phyloP scores from a whole-genome alignment of 2,888 invertebrate genomes.

The Omphaloscelis lunosa region DNA sequence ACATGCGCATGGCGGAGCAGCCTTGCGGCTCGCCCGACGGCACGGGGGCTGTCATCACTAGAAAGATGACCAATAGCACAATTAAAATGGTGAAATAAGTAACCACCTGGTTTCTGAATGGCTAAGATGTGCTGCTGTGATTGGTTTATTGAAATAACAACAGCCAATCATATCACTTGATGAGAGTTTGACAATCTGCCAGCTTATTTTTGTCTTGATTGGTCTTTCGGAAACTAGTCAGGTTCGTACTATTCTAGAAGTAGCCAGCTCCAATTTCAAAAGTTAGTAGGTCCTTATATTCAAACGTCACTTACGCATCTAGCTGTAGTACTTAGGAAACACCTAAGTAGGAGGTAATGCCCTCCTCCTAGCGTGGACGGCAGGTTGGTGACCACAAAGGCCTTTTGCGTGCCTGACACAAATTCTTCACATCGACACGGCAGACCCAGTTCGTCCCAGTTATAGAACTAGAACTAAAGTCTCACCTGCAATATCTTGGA shows the following conservation, averaged over 20 bases:
- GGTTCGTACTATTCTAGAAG: neutral
- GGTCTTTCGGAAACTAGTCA: neutral
- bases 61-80: neutral
- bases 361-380: constrained; percentile 16
- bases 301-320: neutral
- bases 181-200: neutral
- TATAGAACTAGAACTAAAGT: neutral
- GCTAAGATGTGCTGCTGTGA: neutral
- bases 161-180: neutral
- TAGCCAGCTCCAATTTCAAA: neutral
- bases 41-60: constrained; percentile 65
- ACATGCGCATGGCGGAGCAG: constrained; percentile 83
- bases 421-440: constrained; percentile 16
- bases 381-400: constrained; percentile 29
- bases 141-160: constrained; percentile 1
- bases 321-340: neutral
- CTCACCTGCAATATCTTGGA: neutral
- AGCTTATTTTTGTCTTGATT: neutral
- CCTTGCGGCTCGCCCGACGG: constrained; percentile 76
- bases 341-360: neutral
- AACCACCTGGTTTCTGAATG: neutral
- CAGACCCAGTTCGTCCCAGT: neutral
- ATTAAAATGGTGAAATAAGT: neutral
- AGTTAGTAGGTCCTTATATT: neutral
- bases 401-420: constrained; percentile 20